These are phyloP conservation scores for Stegastes partitus DNA, from an alignment of 2,113 vertebrate species.

Conservation along the genomic window DNA sequence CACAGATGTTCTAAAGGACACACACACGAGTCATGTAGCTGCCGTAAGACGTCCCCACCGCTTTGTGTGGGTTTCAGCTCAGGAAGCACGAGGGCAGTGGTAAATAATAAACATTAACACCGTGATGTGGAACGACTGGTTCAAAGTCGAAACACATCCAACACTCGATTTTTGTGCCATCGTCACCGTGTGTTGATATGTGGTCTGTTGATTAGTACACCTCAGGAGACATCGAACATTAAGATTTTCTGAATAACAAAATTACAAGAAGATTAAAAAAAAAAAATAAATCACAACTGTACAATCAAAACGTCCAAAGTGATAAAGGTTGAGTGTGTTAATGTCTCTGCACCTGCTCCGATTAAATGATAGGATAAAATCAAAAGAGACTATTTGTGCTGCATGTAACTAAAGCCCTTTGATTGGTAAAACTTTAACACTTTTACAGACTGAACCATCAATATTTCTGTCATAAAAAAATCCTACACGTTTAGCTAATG, in stretches of 20 bases:
- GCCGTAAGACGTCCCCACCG: conserved; percentile 43
- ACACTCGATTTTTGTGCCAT: conserved; percentile 46
- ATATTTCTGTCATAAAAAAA: neutral
- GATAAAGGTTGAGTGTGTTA: conserved; percentile 16
- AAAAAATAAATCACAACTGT: conserved; percentile 21
- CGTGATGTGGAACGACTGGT: neutral
- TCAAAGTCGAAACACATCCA: conserved; percentile 29
- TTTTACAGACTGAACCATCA: neutral
- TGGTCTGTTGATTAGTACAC: conserved; percentile 12
- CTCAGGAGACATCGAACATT: neutral
- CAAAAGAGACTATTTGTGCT: conserved; percentile 21
- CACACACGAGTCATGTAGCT: conserved; percentile 54
- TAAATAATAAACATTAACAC: neutral
- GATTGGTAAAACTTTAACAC: neutral
- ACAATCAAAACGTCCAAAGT: conserved; percentile 54
- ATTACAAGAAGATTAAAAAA: conserved; percentile 11
- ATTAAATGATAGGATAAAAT: conserved; percentile 1
- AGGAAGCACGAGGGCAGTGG: conserved; percentile 21
- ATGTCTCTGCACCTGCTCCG: conserved; percentile 7
- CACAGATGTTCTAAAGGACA: conserved; percentile 12
- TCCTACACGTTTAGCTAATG: neutral
- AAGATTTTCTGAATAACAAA: conserved; percentile 6
- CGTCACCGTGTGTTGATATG: conserved; percentile 20
- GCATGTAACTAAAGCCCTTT: conserved; percentile 53
- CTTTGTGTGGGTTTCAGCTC: conserved; percentile 20